Evolutionary conservation across 2,888 invertebrate species (phyloP).

Genomic region (Cybosia mesomella): DNA sequence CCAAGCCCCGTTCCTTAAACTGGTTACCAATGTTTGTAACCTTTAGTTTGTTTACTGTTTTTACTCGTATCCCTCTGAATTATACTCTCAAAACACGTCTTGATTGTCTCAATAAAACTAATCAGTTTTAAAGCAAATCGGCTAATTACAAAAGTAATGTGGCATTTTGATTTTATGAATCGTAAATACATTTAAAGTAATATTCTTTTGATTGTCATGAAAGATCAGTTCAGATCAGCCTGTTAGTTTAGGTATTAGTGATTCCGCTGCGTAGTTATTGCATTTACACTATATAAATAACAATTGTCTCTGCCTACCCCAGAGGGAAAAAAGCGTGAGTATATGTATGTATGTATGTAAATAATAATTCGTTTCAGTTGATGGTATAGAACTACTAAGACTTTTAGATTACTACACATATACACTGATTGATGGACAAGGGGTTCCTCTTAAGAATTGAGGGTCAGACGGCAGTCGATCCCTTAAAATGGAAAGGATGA

Average conservation of each 20-base stretch:
- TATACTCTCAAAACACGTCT: conserved; percentile 49
- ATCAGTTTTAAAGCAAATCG: conserved; percentile 36
- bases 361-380: no score
- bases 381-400: no score
- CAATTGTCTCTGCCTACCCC: no score
- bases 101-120: conserved; percentile 52
- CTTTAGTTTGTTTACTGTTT: conserved; percentile 77
- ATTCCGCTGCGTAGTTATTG: no score
- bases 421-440: no score
- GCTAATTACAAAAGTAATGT: conserved; percentile 17
- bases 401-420: no score
- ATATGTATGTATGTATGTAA: no score
- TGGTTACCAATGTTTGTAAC: conserved; percentile 68
- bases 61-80: conserved; percentile 64
- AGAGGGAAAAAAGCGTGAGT: no score
- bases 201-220: conserved; percentile 17
- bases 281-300: no score
- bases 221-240: neutral
- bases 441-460: no score
- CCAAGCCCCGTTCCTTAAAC: conserved; percentile 57
- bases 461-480: no score
- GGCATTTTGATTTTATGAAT: conserved; percentile 21
- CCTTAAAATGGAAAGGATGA: no score
- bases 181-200: conserved; percentile 22
- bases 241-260: neutral